phyloP scores from a whole-genome alignment of 2,797 vertebrate species.

The Lepidocolaptes lacrymiger region DNA sequence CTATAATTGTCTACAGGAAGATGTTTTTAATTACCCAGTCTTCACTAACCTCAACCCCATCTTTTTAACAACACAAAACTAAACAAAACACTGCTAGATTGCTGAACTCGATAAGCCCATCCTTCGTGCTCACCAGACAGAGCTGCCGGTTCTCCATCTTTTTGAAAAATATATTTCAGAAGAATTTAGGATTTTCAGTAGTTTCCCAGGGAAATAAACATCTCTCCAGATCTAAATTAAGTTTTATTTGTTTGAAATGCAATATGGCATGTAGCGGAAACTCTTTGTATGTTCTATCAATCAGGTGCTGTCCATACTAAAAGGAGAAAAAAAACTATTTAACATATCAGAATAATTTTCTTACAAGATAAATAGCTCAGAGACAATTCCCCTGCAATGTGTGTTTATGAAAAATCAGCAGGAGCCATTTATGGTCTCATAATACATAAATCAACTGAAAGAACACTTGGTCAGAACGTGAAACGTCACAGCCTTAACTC shows the following conservation, averaged over 20 bases:
- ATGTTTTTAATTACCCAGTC: not conserved
- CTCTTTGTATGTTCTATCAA: not conserved
- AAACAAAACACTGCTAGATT: not conserved
- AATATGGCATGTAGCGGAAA: not conserved
- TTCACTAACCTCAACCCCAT: not conserved
- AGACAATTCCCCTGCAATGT: conserved; percentile 6
- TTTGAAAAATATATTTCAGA: not conserved
- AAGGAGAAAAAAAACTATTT: not conserved
- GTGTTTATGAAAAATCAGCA: conserved; percentile 16
- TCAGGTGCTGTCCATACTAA: not conserved
- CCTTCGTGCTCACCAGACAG: not conserved
- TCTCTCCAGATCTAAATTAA: not conserved
- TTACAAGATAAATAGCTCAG: conserved; percentile 30
- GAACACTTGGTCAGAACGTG: not conserved
- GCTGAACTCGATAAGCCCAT: not conserved
- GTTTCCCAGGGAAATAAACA: not conserved
- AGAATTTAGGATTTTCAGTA: not conserved
- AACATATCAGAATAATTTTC: conserved; percentile 26
- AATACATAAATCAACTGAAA: conserved; percentile 30
- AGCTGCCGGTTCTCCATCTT: not conserved
- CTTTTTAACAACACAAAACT: not conserved
- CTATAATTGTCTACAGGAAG: not conserved
- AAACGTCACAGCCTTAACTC: not conserved
- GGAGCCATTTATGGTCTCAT: conserved; percentile 22
- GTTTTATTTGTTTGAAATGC: not conserved